Evolutionary conservation across 2,888 invertebrate genomes (phyloP).

Genomic region (Pristionchus fissidentatus): DNA sequence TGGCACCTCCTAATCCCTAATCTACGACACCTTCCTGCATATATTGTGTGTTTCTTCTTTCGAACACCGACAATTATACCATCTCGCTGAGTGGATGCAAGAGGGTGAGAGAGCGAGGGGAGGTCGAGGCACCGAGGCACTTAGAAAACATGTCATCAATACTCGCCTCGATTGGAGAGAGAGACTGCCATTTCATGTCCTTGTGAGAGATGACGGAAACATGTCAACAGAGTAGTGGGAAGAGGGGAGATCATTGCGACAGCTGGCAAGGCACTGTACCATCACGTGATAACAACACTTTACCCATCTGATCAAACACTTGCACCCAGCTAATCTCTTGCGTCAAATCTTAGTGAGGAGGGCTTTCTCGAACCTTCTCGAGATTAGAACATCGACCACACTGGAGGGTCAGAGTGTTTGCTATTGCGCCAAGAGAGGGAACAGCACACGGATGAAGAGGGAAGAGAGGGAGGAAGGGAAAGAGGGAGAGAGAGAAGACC

Average conservation of each 20-base stretch:
- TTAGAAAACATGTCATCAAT: slow-evolving; percentile 36
- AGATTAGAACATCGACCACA: not conserved
- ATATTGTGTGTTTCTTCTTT: slow-evolving; percentile 20
- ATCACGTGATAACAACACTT: not conserved
- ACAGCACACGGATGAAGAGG: no score
- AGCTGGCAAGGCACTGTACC: no score
- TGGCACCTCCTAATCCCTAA: slow-evolving; percentile 19
- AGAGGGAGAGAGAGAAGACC: no score
- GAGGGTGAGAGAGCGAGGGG: not conserved
- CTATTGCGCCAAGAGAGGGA: not conserved
- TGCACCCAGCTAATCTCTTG: no score
- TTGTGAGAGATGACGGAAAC: not conserved
- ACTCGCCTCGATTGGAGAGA: not conserved
- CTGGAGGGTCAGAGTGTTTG: not conserved
- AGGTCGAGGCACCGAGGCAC: not conserved
- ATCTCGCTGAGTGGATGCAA: not conserved
- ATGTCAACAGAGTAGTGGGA: not conserved
- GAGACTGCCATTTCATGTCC: not conserved
- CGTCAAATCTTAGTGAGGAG: not conserved
- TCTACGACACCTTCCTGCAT: slow-evolving; percentile 5
- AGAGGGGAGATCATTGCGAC: not conserved
- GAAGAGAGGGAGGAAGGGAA: not conserved
- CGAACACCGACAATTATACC: slow-evolving; percentile 30
- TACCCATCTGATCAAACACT: slow-evolving; percentile 23
- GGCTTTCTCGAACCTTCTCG: not conserved